phyloP scores from a whole-genome alignment of 2,888 invertebrate species.

The Apamea crenata region DNA sequence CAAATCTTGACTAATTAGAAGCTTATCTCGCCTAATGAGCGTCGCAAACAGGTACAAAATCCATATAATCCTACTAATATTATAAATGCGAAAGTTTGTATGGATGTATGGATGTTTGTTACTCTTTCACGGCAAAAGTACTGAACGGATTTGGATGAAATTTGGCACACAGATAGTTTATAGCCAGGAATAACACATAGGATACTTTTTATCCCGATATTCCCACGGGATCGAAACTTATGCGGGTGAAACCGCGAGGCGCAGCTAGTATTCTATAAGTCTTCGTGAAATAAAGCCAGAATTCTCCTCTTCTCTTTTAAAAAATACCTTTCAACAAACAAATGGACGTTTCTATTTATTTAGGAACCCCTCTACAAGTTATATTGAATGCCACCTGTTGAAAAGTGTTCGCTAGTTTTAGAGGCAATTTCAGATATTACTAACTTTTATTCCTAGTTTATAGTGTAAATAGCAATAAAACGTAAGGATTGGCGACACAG shows the following conservation, averaged over 20 bases:
- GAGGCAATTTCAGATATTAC: constrained; percentile 43
- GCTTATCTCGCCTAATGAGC: constrained; percentile 9
- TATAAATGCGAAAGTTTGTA: no score
- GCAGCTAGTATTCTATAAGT: background rate
- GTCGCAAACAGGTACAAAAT: background rate
- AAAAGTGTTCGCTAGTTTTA: constrained; percentile 17
- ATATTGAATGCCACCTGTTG: constrained; percentile 15
- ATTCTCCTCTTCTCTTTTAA: background rate
- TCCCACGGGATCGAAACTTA: no score
- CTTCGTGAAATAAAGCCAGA: background rate
- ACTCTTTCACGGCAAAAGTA: no score
- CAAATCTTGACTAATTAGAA: constrained; percentile 16
- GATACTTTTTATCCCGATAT: no score
- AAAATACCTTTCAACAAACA: background rate
- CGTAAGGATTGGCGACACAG: constrained; percentile 26
- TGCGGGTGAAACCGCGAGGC: no score
- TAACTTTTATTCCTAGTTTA: constrained; percentile 44
- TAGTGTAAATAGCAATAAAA: constrained; percentile 48
- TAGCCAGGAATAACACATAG: no score
- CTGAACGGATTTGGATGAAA: no score
- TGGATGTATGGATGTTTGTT: no score
- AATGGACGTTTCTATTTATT: constrained; percentile 8
- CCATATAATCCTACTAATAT: no score
- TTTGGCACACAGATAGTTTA: no score
- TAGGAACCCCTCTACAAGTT: background rate